Evolutionary conservation across 2,797 vertebrate species (phyloP), one percentile per base, ranked within the genome.

Genomic region (Myotis planiceps): DNA sequence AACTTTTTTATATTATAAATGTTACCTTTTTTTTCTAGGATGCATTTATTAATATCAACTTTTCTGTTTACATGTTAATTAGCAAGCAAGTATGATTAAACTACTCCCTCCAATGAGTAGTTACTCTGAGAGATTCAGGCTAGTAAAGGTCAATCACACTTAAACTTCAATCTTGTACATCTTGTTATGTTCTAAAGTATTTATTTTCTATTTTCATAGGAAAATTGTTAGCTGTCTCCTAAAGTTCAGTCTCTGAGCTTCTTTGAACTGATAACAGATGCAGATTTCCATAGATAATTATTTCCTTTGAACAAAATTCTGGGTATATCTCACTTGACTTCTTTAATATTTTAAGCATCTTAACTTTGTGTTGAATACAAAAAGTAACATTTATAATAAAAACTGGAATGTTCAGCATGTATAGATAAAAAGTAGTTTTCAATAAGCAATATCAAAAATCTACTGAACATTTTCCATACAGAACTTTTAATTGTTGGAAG

Each of bases 401-500:
- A 92, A 23, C 5, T 25, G 6, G 0, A 84, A 72, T 72, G 29
- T 23, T 94, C 49, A 84, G 16, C 3, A 74, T 85, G 12, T 34
- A 79, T 37, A 72, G 79, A 51, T 69, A 51, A 49, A 58, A 92
- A 47, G 25, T 5, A 78, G 66, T 42, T 84, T 87, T 60, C 53
- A 45, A 12, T 78, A 88, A 88, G 25, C 75, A 65, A 66, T 51
- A 12, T 27, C 68, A 85, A 42, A 42, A 3, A 72, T 55, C 2
- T 90, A 14, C 32, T 60, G 21, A 85, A 9, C 81, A 63, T 80
- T 86, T 94, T 90, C 10, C 42, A 78, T n/a, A 42, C 1, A 90
- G n/a, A 88, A 29, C 16, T 63, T 85, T 95, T 65, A 60, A 58
- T 58, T 93, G 66, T 39, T 74, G 49, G 83, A 92, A 88, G 23